Evolutionary conservation across 2,113 vertebrate genomes (phyloP).

Genomic region (Bostrychus sinensis): DNA sequence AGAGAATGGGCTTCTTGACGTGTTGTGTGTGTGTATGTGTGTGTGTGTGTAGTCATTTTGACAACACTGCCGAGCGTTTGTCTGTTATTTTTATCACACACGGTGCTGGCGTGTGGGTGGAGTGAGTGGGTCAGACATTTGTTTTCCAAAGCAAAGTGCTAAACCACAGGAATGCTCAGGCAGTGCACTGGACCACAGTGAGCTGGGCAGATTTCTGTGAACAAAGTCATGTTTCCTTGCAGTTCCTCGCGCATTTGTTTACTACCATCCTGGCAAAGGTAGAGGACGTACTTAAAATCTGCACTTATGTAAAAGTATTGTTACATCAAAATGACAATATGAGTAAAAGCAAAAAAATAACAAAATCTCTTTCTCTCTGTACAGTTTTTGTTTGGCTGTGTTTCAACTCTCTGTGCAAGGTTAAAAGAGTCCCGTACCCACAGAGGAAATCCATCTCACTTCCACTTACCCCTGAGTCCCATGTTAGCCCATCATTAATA

Average conservation of each 20-base stretch:
- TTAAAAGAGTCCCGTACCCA: not conserved
- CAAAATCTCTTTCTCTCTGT: no score
- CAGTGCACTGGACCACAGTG: conserved; percentile 31
- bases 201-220: not conserved
- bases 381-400: not conserved
- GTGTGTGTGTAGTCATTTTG: not conserved
- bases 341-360: no score
- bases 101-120: conserved; percentile 13
- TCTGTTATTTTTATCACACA: conserved; percentile 12
- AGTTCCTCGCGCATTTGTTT: no score
- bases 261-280: no score
- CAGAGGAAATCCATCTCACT: conserved; percentile 28
- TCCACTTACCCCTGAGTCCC: conserved; percentile 11
- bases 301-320: no score
- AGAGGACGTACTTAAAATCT: no score
- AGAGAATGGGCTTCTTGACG: not conserved
- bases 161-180: conserved; percentile 70
- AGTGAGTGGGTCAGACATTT: conserved; percentile 8
- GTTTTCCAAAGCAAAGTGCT: conserved; percentile 55
- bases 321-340: no score
- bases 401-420: not conserved
- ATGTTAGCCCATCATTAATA: conserved; percentile 55
- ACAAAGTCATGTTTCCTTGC: no score
- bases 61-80: not conserved
- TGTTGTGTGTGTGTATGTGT: not conserved